Conservation (phyloP, 2,888 invertebrate species). For the Drosophila mimetica region DNA sequence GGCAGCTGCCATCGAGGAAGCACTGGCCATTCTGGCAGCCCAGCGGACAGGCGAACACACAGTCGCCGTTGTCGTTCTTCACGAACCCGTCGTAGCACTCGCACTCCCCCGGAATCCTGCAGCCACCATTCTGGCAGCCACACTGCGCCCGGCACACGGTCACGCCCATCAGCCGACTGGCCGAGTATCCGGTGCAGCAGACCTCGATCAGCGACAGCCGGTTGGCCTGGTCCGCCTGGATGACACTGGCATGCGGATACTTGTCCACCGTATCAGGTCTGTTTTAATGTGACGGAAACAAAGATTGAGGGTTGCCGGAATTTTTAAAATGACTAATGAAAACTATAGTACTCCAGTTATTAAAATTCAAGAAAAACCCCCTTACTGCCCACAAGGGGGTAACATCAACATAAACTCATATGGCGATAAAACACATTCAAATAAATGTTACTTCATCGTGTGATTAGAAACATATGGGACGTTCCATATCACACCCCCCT, state of each 20-base stretch:
- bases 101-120: conserved; percentile 76
- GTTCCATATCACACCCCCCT: too few relatives aligned
- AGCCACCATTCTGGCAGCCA: conserved; percentile 80
- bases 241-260: conserved; percentile 60
- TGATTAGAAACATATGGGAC: too few relatives aligned
- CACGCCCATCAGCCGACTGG: conserved; percentile 59
- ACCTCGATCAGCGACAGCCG: conserved; percentile 87
- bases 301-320: background rate
- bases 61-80: conserved; percentile 81
- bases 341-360: too few relatives aligned
- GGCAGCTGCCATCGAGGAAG: conserved; percentile 86
- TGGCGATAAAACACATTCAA: too few relatives aligned
- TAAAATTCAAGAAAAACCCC: too few relatives aligned
- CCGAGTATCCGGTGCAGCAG: conserved; percentile 89
- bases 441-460: too few relatives aligned
- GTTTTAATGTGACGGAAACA: background rate
- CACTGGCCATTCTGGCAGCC: conserved; percentile 87
- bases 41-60: conserved; percentile 82
- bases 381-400: too few relatives aligned
- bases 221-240: conserved; percentile 84
- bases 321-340: too few relatives aligned
- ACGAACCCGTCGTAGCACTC: conserved; percentile 81
- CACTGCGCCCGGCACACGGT: conserved; percentile 76
- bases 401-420: too few relatives aligned
- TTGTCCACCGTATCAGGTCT: conserved; percentile 77